Base-by-base conservation (phyloP, 2,888 invertebrate genomes). In the Plebejus anna region DNA sequence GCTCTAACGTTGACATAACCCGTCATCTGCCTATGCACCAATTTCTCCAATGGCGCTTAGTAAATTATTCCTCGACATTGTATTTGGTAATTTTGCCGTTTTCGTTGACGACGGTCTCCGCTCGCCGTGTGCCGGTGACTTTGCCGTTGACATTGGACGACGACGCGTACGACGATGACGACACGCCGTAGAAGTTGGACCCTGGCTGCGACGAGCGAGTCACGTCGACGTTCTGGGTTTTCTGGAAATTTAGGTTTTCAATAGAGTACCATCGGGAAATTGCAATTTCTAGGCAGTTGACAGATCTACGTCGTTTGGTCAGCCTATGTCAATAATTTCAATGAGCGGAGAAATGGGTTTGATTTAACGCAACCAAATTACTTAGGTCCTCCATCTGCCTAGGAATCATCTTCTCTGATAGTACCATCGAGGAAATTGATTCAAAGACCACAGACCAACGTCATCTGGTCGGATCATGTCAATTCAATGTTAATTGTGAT, bases 31-130 rank as follows among this genome's bases (percentile, higher is more conserved):
- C 55, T 51, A 51, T 4, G 55, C 16, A 55, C 1, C 16, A 55
- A 55, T 16, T 16, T 55, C 55, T 55, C 0, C 4, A 55, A 42
- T 42, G 42, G 4, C 51, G 4, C 55, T 70, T 70, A 9, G 16
- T 22, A 13, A 22, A 47, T 86, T 88, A 91, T 76, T 79, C 88
- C 22, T 85, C 79, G 5, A 95, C 95, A 59, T 92, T 92, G 83
- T 96, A 96, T 73, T 94, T 94, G 76, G 95, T 95, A 70, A 97
- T 84, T 84, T 95, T 96, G 79, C 97, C 97, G 83, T 97, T 97
- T 82, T 97, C 95, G 83, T 97, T 96, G 76, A 97, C 92, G 0
- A 95, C 91, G 9, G 97, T 96, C 70, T 95, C 90, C 0, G 97
- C 95, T 72, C 94, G 92, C 79, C 96, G 95, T 79, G 89, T 91